Base-by-base conservation (phyloP, 2,797 vertebrate genomes). In the Furcifer pardalis region DNA sequence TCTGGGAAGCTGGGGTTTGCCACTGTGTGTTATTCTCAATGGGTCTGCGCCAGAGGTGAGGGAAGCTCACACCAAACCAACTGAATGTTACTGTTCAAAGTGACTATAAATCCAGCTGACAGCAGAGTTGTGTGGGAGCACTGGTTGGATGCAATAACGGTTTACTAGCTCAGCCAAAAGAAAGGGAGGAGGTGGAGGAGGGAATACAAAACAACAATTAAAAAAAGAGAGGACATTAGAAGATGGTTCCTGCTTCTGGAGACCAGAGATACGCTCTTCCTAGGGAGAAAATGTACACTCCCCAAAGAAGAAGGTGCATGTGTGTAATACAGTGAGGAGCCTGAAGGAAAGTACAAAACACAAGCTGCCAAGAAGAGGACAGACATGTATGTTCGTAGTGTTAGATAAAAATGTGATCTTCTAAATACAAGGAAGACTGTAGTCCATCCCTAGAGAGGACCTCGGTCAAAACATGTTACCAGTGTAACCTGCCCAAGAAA, bases 281-380 rank as follows among this genome's bases (percentile, higher is more conserved):
- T 85, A 27, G 75, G 23, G 79, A 74, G 32, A 81, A 87, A 71
- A 75, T 59, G 86, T 83, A 89, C 89, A 49, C 2, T 44, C 79
- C 77, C 27, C n/a, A 49, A 49, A 32, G n/a, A 85, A 87, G 85
- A 89, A 80, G 52, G n/a, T 83, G 72, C 35, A 25, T 52, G 59
- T 17, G 79, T 0, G 0, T 77, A 83, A 74, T 32, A 27, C 46
- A 81, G 44, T n/a, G 69, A 85, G 71, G 83, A 44, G 30, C 19
- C 77, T 82, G 77, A 71, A 74, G 91, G 81, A 87, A n/a, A 74
- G n/a, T 73, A 82, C 32, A 60, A 81, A 85, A 90, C 88, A 86
- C 75, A 90, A 12, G 19, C 85, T 86, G 86, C 76, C 66, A 81
- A 73, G 78, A 86, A 84, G 86, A 87, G 77, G 23, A 12, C 81